phyloP scores from a whole-genome alignment of 1,140 invertebrate species.

The Microplitis demolitor region DNA sequence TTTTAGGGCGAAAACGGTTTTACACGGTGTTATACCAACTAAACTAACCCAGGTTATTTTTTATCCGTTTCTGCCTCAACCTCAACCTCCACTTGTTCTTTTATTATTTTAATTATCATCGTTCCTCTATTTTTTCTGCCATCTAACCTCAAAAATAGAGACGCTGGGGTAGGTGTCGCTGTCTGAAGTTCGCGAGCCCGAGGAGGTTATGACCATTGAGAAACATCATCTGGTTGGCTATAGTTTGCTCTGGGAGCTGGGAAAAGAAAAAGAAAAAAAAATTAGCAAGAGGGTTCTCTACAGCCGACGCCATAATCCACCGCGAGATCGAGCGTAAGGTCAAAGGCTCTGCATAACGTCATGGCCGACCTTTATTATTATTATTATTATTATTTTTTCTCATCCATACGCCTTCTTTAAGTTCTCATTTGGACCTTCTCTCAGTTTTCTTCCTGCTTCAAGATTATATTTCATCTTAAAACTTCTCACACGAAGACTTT shows the following conservation, averaged over 20 bases:
- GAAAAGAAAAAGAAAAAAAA: slow-evolving; percentile 28
- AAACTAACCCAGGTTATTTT: slow-evolving; percentile 21
- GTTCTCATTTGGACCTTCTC: slow-evolving; percentile 32
- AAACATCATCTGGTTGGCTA: slow-evolving; percentile 26
- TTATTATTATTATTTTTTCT: no score
- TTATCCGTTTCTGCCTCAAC: neutral
- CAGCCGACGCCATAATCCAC: slow-evolving; percentile 34
- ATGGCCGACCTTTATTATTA: slow-evolving; percentile 41
- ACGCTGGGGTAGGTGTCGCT: no score
- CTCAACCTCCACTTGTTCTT: neutral
- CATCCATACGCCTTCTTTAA: no score
- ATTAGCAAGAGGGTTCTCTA: slow-evolving; percentile 26
- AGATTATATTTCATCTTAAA: slow-evolving; percentile 28
- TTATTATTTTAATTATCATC: neutral
- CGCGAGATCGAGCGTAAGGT: slow-evolving; percentile 49
- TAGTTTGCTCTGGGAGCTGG: neutral
- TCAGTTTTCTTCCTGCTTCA: slow-evolving; percentile 32
- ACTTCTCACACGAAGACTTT: slow-evolving; percentile 6
- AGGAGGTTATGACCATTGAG: slow-evolving; percentile 21
- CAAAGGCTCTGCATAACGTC: slow-evolving; percentile 59
- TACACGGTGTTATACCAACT: slow-evolving; percentile 32
- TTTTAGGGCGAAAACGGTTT: slow-evolving; percentile 35
- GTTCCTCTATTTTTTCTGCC: neutral
- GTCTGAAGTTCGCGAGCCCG: neutral
- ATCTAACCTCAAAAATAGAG: no score